Base-by-base conservation (phyloP, 2,113 vertebrate species). In the Sus scrofa region DNA sequence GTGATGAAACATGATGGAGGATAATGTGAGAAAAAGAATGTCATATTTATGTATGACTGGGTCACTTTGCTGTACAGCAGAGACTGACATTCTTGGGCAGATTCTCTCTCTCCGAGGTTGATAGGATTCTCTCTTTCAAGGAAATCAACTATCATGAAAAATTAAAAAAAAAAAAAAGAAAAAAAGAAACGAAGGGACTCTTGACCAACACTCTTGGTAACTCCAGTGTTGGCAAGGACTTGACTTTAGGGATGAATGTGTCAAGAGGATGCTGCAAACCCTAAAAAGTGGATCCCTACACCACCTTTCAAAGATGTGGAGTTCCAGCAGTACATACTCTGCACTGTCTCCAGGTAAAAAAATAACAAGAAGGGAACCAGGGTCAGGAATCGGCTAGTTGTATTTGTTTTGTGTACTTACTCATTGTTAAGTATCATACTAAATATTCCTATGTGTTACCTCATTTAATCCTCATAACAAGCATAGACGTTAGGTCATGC, bases 301-400 rank as follows among this genome's bases (percentile, higher is more conserved):
- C n/a, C 30, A 1, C 54, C 54, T 54, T 87, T 68, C 68, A 44
- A 70, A 65, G 60, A 56, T 3, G 13, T 22, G 54, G 30, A 0
- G 0, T 58, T 71, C 67, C 20, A 32, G 58, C 39, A 14, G 26
- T 24, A 11, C 0, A 1, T 22, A 4, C 14, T 63, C 62, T 16
- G 16, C 10, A 15, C 6, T 1, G 20, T 86, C 54, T 83, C 34
- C 68, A 65, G 56, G 39, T 30, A 52, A 68, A 96, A 65, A 54
- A 50, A 26, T 22, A 26, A 84, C 2, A 19, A 15, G 54, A 62
- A 7, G 8, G 50, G 3, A 78, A 27, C 50, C 34, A 50, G 63
- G 67, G n/a, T 63, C 16, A 24, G 67, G 44, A 2, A 32, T n/a
- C 18, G 27, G 62, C 54, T 67, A 8, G 7, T 15, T 54, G 10